Percentiles rank a stretch among this genome's conserved stretches.
These are phyloP conservation scores for Orthonyx spaldingii DNA, from an alignment of 2,113 vertebrate genomes.

Conservation along the genomic window DNA sequence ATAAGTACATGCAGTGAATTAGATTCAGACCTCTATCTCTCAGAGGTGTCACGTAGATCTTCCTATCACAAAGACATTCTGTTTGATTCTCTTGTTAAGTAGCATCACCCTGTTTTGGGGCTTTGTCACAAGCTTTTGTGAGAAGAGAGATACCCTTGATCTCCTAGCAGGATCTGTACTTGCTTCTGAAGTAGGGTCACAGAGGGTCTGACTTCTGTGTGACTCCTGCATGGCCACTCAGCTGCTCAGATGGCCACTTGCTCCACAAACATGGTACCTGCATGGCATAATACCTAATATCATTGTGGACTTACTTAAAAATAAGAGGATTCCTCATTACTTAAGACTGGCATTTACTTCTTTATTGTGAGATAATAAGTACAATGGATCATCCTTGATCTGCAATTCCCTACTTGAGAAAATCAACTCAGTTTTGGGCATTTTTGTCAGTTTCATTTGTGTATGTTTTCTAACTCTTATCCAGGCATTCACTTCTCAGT, in stretches of 20 bases:
- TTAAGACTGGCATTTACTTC: neutral
- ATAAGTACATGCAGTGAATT: neutral
- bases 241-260: neutral
- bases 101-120: neutral
- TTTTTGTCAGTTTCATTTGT: neutral
- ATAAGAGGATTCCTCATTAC: neutral
- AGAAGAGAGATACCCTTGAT: neutral
- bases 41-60: neutral
- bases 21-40: neutral
- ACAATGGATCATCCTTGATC: neutral
- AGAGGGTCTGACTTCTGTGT: neutral
- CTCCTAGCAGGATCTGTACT: neutral
- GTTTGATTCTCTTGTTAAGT: neutral
- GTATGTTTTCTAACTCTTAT: neutral
- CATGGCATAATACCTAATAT: neutral
- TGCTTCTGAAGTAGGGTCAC: neutral
- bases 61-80: neutral
- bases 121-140: neutral
- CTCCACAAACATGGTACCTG: neutral
- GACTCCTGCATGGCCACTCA: neutral
- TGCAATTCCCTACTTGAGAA: neutral
- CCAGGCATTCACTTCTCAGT: neutral
- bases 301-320: neutral
- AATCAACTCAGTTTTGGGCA: neutral
- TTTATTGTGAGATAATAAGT: neutral